These are phyloP conservation scores for Alloscopus bannaensis DNA, from an alignment of 2,888 invertebrate genomes.

Conservation along the genomic window DNA sequence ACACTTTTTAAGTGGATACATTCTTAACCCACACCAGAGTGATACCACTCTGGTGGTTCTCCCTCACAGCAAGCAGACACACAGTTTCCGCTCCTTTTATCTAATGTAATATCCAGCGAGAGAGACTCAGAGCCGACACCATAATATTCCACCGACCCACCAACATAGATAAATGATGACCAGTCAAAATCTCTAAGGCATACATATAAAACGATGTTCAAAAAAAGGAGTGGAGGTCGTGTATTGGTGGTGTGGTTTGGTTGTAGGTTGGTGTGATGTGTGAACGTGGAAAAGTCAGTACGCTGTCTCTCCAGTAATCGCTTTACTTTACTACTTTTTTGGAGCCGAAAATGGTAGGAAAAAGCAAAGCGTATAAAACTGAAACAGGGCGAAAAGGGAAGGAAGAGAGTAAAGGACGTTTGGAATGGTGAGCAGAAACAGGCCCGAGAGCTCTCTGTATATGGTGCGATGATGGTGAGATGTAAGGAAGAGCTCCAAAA, in stretches of 20 bases:
- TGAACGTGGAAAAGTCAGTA: constrained; percentile 56
- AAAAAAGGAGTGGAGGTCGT: constrained; percentile 58
- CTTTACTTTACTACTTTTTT: constrained; percentile 61
- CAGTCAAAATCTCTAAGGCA: constrained; percentile 50
- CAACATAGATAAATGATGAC: constrained; percentile 64
- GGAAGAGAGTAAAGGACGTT: constrained; percentile 39
- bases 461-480: not conserved
- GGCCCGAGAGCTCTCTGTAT: not conserved
- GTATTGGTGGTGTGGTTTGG: no score
- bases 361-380: constrained; percentile 34
- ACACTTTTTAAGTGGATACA: constrained; percentile 47
- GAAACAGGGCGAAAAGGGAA: constrained; percentile 23
- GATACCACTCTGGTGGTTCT: not conserved
- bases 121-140: constrained; percentile 53
- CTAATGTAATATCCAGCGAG: constrained; percentile 55
- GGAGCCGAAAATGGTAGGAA: constrained; percentile 55
- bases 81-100: no score
- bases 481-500: not conserved
- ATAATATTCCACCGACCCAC: constrained; percentile 31
- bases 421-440: constrained; percentile 43
- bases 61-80: no score
- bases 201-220: constrained; percentile 46
- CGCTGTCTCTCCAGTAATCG: no score
- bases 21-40: not conserved
- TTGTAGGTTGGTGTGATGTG: constrained; percentile 49